Conservation (phyloP, 1,140 invertebrate species). For the Acromyrmex heyeri region DNA sequence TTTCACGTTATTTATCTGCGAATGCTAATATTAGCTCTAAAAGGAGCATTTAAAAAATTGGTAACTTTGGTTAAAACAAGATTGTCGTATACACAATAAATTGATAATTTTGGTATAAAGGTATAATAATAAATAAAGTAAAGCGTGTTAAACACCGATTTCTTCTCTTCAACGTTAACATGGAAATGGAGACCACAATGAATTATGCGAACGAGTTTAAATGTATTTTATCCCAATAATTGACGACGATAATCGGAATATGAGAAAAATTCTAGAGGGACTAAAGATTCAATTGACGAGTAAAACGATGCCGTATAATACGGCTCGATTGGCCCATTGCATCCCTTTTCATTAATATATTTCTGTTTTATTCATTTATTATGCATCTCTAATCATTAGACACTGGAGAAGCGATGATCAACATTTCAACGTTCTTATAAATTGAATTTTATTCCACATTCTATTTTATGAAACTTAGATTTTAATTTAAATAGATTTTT, state of each 20-base stretch:
- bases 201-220: slow-evolving; percentile 25
- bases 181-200: neutral
- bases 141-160: slow-evolving; percentile 45
- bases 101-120: slow-evolving; percentile 13
- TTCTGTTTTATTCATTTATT: slow-evolving; percentile 22
- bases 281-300: slow-evolving; percentile 81
- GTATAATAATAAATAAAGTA: slow-evolving; percentile 25
- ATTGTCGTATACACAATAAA: slow-evolving; percentile 22
- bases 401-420: neutral
- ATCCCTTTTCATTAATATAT: slow-evolving; percentile 55
- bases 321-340: slow-evolving; percentile 59
- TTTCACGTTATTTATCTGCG: neutral
- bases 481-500: slow-evolving; percentile 2
- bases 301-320: slow-evolving; percentile 44
- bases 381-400: slow-evolving; percentile 6
- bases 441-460: slow-evolving; percentile 66
- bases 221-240: slow-evolving; percentile 72
- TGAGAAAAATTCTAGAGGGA: slow-evolving; percentile 53
- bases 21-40: slow-evolving; percentile 4
- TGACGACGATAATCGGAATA: slow-evolving; percentile 76
- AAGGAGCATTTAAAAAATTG: slow-evolving; percentile 31
- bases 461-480: slow-evolving; percentile 40
- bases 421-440: slow-evolving; percentile 54
- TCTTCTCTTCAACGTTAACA: neutral
- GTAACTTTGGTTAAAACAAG: slow-evolving; percentile 39